phyloP scores from a whole-genome alignment of 2,113 vertebrate species.

The Grammomys dolichurus region DNA sequence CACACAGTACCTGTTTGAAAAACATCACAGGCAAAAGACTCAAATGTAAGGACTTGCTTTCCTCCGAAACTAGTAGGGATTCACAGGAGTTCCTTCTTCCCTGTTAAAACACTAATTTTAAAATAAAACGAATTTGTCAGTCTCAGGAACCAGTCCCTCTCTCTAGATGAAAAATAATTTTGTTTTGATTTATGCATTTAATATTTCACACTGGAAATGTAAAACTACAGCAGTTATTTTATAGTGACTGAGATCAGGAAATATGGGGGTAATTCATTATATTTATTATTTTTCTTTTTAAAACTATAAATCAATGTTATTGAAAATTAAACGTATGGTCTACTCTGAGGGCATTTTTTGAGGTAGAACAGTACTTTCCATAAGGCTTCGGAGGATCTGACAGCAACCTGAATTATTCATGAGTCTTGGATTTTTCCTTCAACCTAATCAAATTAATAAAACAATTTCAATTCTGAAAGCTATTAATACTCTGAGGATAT shows the following conservation, averaged over 20 bases:
- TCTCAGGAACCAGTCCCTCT: slow-evolving; percentile 89
- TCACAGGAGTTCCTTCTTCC: slow-evolving; percentile 79
- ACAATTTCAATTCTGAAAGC: slow-evolving; percentile 84
- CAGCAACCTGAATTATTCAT: slow-evolving; percentile 92
- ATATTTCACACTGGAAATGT: slow-evolving; percentile 95
- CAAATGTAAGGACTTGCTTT: slow-evolving; percentile 65
- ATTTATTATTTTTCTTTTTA: slow-evolving; percentile 97
- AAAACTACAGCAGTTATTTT: slow-evolving; percentile 90
- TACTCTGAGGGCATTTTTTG: slow-evolving; percentile 83
- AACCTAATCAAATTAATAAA: slow-evolving; percentile 88
- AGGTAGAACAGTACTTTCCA: slow-evolving; percentile 89
- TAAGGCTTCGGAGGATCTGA: slow-evolving; percentile 89
- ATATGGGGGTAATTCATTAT: slow-evolving; percentile 94
- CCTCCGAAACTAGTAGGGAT: slow-evolving; percentile 75
- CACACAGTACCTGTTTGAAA: slow-evolving; percentile 62
- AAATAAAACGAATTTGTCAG: slow-evolving; percentile 94
- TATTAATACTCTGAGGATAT: slow-evolving; percentile 82
- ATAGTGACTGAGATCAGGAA: slow-evolving; percentile 92
- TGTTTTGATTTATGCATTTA: slow-evolving; percentile 97
- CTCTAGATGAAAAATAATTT: slow-evolving; percentile 90
- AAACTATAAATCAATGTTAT: slow-evolving; percentile 93
- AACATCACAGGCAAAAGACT: slow-evolving; percentile 67
- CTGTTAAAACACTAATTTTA: slow-evolving; percentile 89
- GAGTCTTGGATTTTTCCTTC: slow-evolving; percentile 82
- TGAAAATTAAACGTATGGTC: slow-evolving; percentile 92